Conservation (phyloP, 2,113 vertebrate species). For the Mus musculus region DNA sequence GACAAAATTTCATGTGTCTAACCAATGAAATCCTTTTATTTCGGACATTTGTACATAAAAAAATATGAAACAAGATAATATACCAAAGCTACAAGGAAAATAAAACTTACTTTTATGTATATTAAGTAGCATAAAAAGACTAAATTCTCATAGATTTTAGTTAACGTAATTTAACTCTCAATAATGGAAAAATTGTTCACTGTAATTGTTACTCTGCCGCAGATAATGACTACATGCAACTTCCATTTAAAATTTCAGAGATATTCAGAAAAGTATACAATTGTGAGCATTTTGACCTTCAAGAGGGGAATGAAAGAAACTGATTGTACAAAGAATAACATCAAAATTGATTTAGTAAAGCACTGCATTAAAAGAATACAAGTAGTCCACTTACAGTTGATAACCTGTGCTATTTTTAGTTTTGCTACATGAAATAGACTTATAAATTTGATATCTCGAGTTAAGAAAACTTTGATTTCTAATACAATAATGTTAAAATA, state of each 20-base stretch:
- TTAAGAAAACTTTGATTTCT: neutral
- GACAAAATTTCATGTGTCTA: neutral
- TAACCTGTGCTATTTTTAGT: neutral
- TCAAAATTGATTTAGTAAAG: slow-evolving; percentile 26
- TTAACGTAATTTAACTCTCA: slow-evolving; percentile 31
- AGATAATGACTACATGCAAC: slow-evolving; percentile 16
- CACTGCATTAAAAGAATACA: neutral
- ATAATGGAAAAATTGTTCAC: neutral
- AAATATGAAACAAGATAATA: neutral
- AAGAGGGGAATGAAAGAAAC: neutral
- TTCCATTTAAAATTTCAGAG: slow-evolving; percentile 25
- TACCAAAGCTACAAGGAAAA: neutral
- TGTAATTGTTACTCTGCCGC: neutral
- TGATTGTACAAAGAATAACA: neutral
- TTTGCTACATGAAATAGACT: neutral
- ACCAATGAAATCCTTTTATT: neutral
- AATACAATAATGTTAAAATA: neutral
- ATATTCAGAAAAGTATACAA: slow-evolving; percentile 16
- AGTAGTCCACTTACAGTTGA: neutral
- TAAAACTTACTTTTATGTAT: neutral
- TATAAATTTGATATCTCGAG: neutral
- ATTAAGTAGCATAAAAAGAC: neutral
- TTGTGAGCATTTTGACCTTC: slow-evolving; percentile 40
- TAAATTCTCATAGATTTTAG: neutral
- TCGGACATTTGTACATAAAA: neutral